Percentiles rank a stretch among this genome's conserved stretches.
Evolutionary conservation across 1,140 invertebrate species (phyloP).

Genomic region (Oreohelix idahoensis): DNA sequence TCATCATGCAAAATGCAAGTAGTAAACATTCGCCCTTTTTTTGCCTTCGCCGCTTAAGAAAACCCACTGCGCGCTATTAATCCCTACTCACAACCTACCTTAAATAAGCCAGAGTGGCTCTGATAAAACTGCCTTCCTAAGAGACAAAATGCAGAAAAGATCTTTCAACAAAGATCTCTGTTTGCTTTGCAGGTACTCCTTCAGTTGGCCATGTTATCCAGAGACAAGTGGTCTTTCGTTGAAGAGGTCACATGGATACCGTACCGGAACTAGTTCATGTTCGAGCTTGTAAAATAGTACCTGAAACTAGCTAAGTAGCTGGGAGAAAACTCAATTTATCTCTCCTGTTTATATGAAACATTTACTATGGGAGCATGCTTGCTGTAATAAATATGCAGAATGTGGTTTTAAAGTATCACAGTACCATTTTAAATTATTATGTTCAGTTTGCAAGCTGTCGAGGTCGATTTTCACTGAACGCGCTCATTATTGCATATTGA

Average conservation of each 20-base stretch:
- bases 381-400: too few species aligned
- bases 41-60: not conserved
- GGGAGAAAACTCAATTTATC: not conserved
- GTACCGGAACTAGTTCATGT: slow-evolving; percentile 35
- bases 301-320: not conserved
- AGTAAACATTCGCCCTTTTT: slow-evolving; percentile 11
- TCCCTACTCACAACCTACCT: not conserved
- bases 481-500: too few species aligned
- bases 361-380: too few species aligned
- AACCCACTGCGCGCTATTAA: not conserved
- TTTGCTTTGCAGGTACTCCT: slow-evolving; percentile 12
- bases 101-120: slow-evolving; percentile 31
- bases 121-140: slow-evolving; percentile 23
- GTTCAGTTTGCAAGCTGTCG: too few species aligned
- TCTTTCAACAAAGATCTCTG: slow-evolving; percentile 17
- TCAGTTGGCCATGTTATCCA: slow-evolving; percentile 37
- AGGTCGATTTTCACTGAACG: too few species aligned
- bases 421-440: too few species aligned
- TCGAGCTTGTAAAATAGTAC: slow-evolving; percentile 10
- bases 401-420: too few species aligned
- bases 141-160: slow-evolving; percentile 10
- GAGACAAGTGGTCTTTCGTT: slow-evolving; percentile 40
- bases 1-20: not conserved
- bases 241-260: slow-evolving; percentile 41
- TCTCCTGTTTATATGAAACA: too few species aligned